These are phyloP conservation scores for Nephila pilipes DNA, from an alignment of 1,140 invertebrate species.

Conservation along the genomic window DNA sequence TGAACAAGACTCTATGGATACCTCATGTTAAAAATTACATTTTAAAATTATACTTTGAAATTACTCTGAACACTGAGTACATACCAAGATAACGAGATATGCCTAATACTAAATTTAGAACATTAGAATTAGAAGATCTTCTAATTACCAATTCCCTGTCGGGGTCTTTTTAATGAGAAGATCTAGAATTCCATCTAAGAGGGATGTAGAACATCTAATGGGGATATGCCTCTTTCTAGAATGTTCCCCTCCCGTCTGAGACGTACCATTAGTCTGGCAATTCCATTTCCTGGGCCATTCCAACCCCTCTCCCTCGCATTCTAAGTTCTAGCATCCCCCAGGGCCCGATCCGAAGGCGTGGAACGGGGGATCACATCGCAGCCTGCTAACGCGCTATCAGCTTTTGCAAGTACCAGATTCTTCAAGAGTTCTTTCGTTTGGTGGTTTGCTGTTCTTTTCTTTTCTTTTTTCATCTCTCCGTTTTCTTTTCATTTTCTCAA, in stretches of 20 bases:
- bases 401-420: constrained; percentile 31
- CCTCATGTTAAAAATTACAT: too few species aligned
- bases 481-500: constrained; percentile 27
- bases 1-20: too few species aligned
- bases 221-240: constrained; percentile 3
- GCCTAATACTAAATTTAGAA: not conserved
- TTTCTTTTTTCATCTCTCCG: not conserved
- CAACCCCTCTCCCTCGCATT: not conserved
- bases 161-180: constrained; percentile 1
- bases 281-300: constrained; percentile 61
- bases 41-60: too few species aligned
- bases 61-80: too few species aligned
- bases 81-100: not conserved
- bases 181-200: constrained; percentile 15
- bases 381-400: constrained; percentile 16
- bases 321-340: constrained; percentile 41
- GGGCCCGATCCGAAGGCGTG: constrained; percentile 46
- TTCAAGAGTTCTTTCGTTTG: not conserved
- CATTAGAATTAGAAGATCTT: not conserved
- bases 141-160: constrained; percentile 4
- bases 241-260: constrained; percentile 28
- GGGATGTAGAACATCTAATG: constrained; percentile 9
- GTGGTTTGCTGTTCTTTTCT: constrained; percentile 1
- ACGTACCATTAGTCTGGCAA: constrained; percentile 55
- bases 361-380: constrained; percentile 42